A percentile compares a stretch with the other conserved stretches of the same genome.
These are phyloP conservation scores for Nothura maculosa DNA, from an alignment of 2,797 vertebrate species.

Conservation along the genomic window DNA sequence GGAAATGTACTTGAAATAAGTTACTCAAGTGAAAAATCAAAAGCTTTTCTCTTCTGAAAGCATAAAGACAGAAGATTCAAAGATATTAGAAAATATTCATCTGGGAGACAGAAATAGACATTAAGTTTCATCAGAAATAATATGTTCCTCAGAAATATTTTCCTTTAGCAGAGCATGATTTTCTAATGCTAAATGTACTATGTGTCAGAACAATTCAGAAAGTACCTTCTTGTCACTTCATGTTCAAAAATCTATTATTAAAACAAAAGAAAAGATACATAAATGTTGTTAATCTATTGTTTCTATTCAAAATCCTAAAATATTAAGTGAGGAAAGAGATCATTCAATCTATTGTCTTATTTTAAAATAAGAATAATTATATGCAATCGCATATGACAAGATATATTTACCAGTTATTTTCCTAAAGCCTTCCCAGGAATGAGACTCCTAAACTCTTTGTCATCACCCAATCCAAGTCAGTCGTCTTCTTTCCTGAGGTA, in stretches of 20 bases:
- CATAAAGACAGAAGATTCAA: background rate
- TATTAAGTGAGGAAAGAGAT: conserved; percentile 1
- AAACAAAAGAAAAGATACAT: background rate
- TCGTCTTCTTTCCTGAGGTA: background rate
- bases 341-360: conserved; percentile 14
- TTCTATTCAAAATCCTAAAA: background rate
- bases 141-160: background rate
- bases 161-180: background rate
- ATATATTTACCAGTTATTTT: background rate
- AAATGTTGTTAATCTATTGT: background rate
- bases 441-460: background rate
- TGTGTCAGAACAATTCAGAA: conserved; percentile 32
- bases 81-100: background rate
- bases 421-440: background rate
- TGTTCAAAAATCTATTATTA: background rate
- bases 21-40: background rate
- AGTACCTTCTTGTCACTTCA: background rate
- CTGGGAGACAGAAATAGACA: background rate
- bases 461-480: background rate
- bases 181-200: background rate
- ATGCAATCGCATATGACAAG: conserved; percentile 41
- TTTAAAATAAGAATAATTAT: conserved; percentile 41
- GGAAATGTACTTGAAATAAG: background rate
- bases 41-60: background rate
- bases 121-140: background rate